phyloP scores from a whole-genome alignment of 2,888 invertebrate species.

The Shargacucullia verbasci region DNA sequence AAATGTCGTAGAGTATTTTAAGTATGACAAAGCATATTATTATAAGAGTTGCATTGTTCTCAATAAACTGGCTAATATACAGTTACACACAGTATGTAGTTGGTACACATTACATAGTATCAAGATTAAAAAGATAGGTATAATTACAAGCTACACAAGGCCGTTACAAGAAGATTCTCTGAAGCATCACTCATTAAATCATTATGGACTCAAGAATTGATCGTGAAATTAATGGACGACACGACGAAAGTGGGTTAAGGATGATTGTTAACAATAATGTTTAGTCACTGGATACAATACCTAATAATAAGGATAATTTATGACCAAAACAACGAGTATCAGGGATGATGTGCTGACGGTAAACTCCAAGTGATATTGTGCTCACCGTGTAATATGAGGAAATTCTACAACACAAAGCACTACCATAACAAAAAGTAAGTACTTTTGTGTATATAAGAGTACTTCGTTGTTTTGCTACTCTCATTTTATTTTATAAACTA shows the following conservation, averaged over 20 bases:
- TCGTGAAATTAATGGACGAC: constrained; percentile 34
- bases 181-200: constrained; percentile 36
- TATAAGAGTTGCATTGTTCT: constrained; percentile 25
- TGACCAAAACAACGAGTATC: constrained; percentile 6
- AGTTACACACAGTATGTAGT: background rate
- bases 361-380: constrained; percentile 19
- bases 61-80: constrained; percentile 10
- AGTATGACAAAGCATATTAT: constrained; percentile 9
- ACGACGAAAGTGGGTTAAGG: constrained; percentile 49
- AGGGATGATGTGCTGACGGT: constrained; percentile 8
- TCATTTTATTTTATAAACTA: too few relatives aligned
- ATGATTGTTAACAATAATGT: constrained; percentile 31
- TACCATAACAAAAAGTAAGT: too few relatives aligned
- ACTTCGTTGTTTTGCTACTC: background rate
- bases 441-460: too few relatives aligned
- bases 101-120: constrained; percentile 22
- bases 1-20: too few relatives aligned
- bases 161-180: constrained; percentile 31
- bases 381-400: constrained; percentile 25
- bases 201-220: constrained; percentile 25
- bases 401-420: constrained; percentile 6
- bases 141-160: constrained; percentile 46
- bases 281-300: constrained; percentile 37
- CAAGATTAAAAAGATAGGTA: constrained; percentile 33
- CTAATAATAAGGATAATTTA: constrained; percentile 51